These are phyloP conservation scores for Aurelia aurita complex sp. Pacific DNA, from an alignment of 30 jellyfish, hydroid and myxozoan genomes.

Conservation along the genomic window DNA sequence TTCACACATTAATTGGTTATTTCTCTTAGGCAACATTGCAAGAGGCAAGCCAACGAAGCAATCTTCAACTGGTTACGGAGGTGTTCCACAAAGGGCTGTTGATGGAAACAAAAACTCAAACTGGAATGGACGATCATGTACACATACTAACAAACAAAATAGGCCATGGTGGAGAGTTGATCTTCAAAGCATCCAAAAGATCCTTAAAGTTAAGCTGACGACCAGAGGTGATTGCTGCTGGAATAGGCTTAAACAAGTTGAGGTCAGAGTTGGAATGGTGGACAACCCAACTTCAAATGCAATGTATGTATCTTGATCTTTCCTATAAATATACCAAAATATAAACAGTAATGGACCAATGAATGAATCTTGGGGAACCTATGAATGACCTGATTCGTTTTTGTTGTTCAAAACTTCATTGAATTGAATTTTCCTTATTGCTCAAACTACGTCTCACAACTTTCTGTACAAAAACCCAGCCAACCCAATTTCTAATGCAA, in stretches of 20 bases:
- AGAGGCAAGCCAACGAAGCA: conserved; percentile 51
- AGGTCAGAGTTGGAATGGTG: conserved; percentile 40
- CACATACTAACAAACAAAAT: conserved; percentile 33
- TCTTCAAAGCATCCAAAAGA: conserved; percentile 18
- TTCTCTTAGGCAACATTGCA: conserved; percentile 45
- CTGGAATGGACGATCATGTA: conserved; percentile 56
- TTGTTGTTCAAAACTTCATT: too few relatives aligned
- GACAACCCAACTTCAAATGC: conserved; percentile 44
- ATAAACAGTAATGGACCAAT: too few relatives aligned
- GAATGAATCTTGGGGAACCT: too few relatives aligned
- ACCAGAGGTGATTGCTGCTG: conserved; percentile 65
- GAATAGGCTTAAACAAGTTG: conserved; percentile 41
- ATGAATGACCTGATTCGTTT: too few relatives aligned
- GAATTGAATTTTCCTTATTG: too few relatives aligned
- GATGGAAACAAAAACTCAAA: conserved; percentile 47
- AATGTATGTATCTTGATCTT: too few relatives aligned
- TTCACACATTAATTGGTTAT: background rate
- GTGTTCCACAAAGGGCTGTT: conserved; percentile 48
- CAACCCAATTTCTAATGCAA: too few relatives aligned
- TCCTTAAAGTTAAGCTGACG: conserved; percentile 31
- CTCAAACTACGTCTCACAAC: too few relatives aligned
- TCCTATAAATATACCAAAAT: too few relatives aligned
- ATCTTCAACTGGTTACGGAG: conserved; percentile 54
- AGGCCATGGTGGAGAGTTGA: conserved; percentile 78
- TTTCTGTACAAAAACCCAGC: too few relatives aligned